Evolutionary conservation across 2,888 invertebrate species (phyloP), one percentile per base, ranked within the genome.

Genomic region (Bombyx huttoni): DNA sequence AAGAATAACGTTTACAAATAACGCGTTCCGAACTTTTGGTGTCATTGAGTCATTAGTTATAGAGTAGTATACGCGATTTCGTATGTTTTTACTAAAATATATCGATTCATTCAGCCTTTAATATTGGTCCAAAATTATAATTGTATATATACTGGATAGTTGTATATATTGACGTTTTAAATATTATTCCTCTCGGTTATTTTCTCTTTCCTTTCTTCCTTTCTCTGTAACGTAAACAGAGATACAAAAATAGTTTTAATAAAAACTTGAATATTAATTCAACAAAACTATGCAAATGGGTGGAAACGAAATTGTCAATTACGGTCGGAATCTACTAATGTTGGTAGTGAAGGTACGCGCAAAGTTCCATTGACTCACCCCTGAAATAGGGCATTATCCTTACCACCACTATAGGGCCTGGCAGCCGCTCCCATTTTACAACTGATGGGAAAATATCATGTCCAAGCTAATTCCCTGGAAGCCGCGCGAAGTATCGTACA

Each of bases 381-480:
- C 58, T 60, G 63, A 66, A 72, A 70, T 61, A 58, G 69, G 58
- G 59, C 65, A 67, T 67, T 67, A 68, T 64, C 58, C 58, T 61
- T 51, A 50, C 48, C 45, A 53, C 61, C 34, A 53, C 61, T 58
- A 50, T 49, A 61, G 71, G 82, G 82, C 70, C 70, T 53, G 82
- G 73, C 74, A 61, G 67, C 73, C 82, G 64, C 79, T 53, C 81
- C 81, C 70, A 61, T 52, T 69, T 73, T 67, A 70, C 70, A 68
- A 68, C 64, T 74, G 69, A 75, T 75, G 73, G 70, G 62, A 67
- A 69, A 75, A 75, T 74, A 71, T 73, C 69, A 72, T 73, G 70
- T 70, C 64, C 58, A 62, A 67, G 59, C 63, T 66, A 68, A 71
- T 69, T 65, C 64, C 65, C 62, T 58, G 55, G 56, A 60, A 64